Percentiles rank a stretch among this genome's conserved stretches.
phyloP scores from a whole-genome alignment of 2,888 invertebrate genomes.

The Hypena proboscidalis region DNA sequence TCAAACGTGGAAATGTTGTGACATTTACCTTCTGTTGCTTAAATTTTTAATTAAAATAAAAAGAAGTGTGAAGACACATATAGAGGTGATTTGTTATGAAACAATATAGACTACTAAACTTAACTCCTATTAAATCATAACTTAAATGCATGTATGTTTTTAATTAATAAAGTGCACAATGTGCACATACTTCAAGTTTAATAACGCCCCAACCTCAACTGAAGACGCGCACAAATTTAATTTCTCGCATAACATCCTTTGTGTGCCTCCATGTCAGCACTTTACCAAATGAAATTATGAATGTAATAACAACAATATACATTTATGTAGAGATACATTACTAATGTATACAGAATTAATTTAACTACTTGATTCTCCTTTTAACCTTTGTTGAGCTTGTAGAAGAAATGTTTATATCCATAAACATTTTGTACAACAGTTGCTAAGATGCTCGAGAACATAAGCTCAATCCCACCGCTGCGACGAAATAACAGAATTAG shows the following conservation, averaged over 20 bases:
- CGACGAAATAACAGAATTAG: slow-evolving; percentile 40
- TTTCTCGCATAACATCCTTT: slow-evolving; percentile 27
- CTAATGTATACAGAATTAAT: slow-evolving; percentile 10
- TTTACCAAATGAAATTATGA: slow-evolving; percentile 25
- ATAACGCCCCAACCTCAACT: slow-evolving; percentile 9
- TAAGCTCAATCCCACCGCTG: neutral
- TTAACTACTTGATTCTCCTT: slow-evolving; percentile 1
- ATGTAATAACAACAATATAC: slow-evolving; percentile 16
- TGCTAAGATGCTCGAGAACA: slow-evolving; percentile 15
- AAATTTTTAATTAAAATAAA: too few species aligned
- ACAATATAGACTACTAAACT: neutral
- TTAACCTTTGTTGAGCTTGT: slow-evolving; percentile 8
- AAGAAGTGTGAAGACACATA: too few species aligned
- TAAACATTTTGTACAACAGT: slow-evolving; percentile 15
- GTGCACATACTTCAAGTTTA: slow-evolving; percentile 16
- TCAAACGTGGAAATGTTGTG: too few species aligned
- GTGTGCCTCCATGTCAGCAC: slow-evolving; percentile 18
- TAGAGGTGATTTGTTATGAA: too few species aligned
- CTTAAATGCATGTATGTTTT: too few species aligned
- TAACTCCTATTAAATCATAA: too few species aligned
- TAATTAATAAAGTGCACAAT: too few species aligned
- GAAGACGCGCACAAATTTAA: slow-evolving; percentile 22
- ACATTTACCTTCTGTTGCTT: too few species aligned
- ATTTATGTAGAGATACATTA: slow-evolving; percentile 6
- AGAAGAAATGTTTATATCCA: slow-evolving; percentile 10